Base-by-base conservation (phyloP, 1,140 invertebrate species). In the Pachypeltis micranthus region DNA sequence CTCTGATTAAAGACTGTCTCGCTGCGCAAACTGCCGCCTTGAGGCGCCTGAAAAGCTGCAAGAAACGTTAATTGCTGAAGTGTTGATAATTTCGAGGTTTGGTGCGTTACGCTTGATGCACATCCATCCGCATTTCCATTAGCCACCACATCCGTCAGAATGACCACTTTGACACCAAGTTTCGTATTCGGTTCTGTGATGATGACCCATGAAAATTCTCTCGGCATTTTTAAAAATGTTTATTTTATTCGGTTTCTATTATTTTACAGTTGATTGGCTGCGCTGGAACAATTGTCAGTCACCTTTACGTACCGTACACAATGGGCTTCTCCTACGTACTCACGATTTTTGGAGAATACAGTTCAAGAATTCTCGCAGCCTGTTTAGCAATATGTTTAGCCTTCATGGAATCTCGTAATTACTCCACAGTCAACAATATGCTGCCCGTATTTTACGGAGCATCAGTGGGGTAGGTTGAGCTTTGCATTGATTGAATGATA, bases 401-500 rank as follows among this genome's bases (percentile, higher is more conserved):
- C 44, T 85, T 94, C 70, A 75, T 95, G 26, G 86, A 91, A 72
- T 87, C 84, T 61, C 81, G 87, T 51, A 90, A 89, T 66, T 77
- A 90, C 1, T 87, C 86, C 71, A 91, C 86, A 74, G 84, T 92
- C 25, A 73, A 90, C 12, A 83, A 84, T 65, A 67, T 91, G 0
- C 83, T 85, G 71, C 85, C 85, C 25, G 80, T 82, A 69, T 78
- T 93, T 67, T 78, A 83, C 19, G 73, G 84, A 4, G 75, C 87
- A 65, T 87, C 87, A 66, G 92, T 89, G 86, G 90, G 89, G 84
- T 85, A 75, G 73, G 77, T 74, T n/a, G n/a, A n/a, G n/a, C n/a
- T n/a, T n/a, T n/a, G n/a, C n/a, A n/a, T n/a, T n/a, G n/a, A n/a
- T n/a, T n/a, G n/a, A n/a, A n/a, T n/a, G n/a, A n/a, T n/a, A n/a